Evolutionary conservation across 2,797 vertebrate genomes (phyloP).

Genomic region (Enteromius paludinosus): DNA sequence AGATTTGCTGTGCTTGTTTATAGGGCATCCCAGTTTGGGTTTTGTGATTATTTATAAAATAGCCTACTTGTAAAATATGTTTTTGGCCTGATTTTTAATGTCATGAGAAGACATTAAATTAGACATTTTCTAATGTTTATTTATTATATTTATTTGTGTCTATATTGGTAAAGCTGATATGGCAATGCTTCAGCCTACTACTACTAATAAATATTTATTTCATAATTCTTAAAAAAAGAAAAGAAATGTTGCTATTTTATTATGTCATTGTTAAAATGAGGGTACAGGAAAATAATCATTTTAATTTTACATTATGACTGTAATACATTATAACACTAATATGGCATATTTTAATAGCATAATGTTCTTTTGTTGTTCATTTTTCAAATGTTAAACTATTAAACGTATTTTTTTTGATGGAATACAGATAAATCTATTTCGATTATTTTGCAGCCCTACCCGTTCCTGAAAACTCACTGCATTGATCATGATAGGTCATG

Average conservation of each 20-base stretch:
- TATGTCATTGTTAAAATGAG: neutral
- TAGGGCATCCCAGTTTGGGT: no score
- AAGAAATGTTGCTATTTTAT: neutral
- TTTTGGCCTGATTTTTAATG: neutral
- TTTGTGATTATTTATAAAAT: neutral
- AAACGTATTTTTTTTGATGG: neutral
- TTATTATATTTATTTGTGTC: neutral
- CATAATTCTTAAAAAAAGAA: neutral
- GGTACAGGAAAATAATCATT: neutral
- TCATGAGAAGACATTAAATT: no score
- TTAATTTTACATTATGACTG: neutral
- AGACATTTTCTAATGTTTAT: neutral
- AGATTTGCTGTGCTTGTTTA: neutral
- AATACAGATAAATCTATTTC: no score
- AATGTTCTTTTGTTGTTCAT: neutral
- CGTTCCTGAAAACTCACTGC: neutral
- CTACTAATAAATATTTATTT: neutral
- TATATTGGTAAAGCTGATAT: neutral
- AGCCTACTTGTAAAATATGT: neutral
- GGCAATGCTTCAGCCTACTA: neutral
- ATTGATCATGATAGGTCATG: neutral
- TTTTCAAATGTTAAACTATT: neutral
- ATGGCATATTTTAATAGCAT: neutral
- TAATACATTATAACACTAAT: neutral
- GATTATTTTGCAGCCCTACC: neutral